A percentile compares a stretch with the other conserved stretches of the same genome.
Evolutionary conservation across 2,888 invertebrate genomes (phyloP).

Genomic region (Resseliella maxima): DNA sequence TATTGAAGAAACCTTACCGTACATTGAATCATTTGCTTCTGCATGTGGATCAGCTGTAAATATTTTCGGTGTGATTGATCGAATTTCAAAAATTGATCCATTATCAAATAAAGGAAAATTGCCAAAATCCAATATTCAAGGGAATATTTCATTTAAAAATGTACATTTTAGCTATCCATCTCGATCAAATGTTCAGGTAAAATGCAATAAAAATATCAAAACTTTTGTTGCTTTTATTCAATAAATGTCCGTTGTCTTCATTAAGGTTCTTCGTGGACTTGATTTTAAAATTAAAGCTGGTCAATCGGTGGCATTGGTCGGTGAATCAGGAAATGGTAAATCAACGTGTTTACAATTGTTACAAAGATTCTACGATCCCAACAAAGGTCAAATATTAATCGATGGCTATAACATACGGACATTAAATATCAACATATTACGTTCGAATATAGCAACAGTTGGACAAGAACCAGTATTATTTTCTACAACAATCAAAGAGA

Average conservation of each 20-base stretch:
- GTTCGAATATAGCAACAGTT: constrained; percentile 85
- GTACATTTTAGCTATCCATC: constrained; percentile 85
- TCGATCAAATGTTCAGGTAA: constrained; percentile 72
- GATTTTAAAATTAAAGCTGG: constrained; percentile 74
- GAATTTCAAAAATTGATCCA: constrained; percentile 79
- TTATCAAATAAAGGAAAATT: constrained; percentile 75
- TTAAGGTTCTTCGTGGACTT: constrained; percentile 74
- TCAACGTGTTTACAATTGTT: constrained; percentile 83
- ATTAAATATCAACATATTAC: constrained; percentile 79
- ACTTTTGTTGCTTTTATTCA: neutral
- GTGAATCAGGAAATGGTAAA: constrained; percentile 82
- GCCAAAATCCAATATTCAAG: constrained; percentile 70
- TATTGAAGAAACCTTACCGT: constrained; percentile 80
- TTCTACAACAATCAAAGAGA: constrained; percentile 74
- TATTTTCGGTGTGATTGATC: constrained; percentile 81
- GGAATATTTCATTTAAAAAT: constrained; percentile 77
- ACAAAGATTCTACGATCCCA: constrained; percentile 80
- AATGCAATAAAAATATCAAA: neutral
- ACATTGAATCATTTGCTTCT: constrained; percentile 78
- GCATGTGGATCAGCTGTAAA: constrained; percentile 80
- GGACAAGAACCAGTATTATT: constrained; percentile 91
- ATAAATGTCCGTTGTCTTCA: neutral
- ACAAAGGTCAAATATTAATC: constrained; percentile 70
- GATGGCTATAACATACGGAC: constrained; percentile 75
- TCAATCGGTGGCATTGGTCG: constrained; percentile 79